A percentile compares a stretch with the other conserved stretches of the same genome.
Conservation (phyloP, 2,888 invertebrate genomes). For the Lochmaea crataegi region DNA sequence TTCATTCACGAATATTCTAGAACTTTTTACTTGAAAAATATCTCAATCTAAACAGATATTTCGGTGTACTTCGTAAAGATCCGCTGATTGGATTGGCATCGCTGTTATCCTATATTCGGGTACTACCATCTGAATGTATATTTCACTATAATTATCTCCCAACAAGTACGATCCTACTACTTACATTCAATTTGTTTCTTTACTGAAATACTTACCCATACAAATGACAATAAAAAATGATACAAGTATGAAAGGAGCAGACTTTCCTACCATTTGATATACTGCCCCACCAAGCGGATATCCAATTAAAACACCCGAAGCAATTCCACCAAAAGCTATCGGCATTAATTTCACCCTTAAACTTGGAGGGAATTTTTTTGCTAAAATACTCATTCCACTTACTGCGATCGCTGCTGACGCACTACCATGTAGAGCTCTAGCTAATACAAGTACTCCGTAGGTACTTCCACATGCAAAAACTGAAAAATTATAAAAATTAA, state of each 20-base stretch:
- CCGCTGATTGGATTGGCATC: no score
- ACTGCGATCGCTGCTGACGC: slow-evolving; percentile 84
- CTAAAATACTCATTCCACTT: slow-evolving; percentile 84
- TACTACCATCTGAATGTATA: no score
- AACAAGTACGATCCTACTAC: no score
- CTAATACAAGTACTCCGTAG: slow-evolving; percentile 76
- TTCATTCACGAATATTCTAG: no score
- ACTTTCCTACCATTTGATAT: slow-evolving; percentile 81
- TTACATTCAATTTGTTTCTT: background rate
- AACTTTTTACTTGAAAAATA: no score
- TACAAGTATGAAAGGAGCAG: slow-evolving; percentile 79
- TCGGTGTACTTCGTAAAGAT: no score
- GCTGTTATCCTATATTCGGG: no score
- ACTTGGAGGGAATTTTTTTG: slow-evolving; percentile 70
- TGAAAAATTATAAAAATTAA: slow-evolving; percentile 64
- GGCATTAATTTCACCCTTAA: slow-evolving; percentile 80
- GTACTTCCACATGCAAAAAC: slow-evolving; percentile 82
- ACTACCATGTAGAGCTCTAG: slow-evolving; percentile 82
- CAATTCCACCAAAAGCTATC: slow-evolving; percentile 82
- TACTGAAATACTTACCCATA: slow-evolving; percentile 61
- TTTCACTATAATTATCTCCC: no score
- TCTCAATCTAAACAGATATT: no score
- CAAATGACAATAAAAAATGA: slow-evolving; percentile 70
- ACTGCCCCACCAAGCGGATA: slow-evolving; percentile 85
- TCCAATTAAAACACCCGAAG: slow-evolving; percentile 82